phyloP scores from a whole-genome alignment of 1,140 invertebrate genomes.

The Dreissena rostriformis region DNA sequence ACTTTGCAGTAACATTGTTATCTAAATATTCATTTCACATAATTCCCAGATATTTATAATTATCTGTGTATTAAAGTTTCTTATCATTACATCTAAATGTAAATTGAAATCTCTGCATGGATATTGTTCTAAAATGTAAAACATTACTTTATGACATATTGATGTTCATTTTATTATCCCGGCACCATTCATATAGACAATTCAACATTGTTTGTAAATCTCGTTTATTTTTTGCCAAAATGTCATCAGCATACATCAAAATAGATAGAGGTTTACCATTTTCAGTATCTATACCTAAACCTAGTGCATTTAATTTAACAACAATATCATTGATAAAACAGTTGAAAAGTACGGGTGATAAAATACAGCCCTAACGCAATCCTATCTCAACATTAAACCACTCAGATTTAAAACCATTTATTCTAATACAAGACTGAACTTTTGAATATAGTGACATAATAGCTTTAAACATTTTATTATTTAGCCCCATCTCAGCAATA shows the following conservation, averaged over 20 bases:
- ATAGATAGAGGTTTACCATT: conserved; percentile 40
- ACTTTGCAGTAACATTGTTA: no score
- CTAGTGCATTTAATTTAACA: conserved; percentile 35
- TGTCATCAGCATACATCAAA: conserved; percentile 55
- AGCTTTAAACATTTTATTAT: conserved; percentile 28
- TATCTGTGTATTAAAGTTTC: not conserved
- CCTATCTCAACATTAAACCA: conserved; percentile 34
- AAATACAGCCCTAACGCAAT: conserved; percentile 21
- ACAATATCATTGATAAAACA: conserved; percentile 53
- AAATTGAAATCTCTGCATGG: not conserved
- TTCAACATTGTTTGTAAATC: conserved; percentile 49
- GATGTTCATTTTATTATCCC: conserved; percentile 29
- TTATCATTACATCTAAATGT: conserved; percentile 20
- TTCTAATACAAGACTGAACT: conserved; percentile 23
- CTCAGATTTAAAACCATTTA: conserved; percentile 38
- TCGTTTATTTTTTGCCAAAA: conserved; percentile 42
- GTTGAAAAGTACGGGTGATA: conserved; percentile 26
- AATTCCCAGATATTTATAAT: no score
- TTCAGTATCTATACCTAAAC: conserved; percentile 46
- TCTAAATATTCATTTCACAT: no score
- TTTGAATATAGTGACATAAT: conserved; percentile 24
- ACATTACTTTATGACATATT: conserved; percentile 41
- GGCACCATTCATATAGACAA: conserved; percentile 42
- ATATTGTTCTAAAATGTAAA: conserved; percentile 48
- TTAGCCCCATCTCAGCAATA: conserved; percentile 20